Evolutionary conservation across 2,888 invertebrate species (phyloP).

Genomic region (Agriopis aurantiaria): DNA sequence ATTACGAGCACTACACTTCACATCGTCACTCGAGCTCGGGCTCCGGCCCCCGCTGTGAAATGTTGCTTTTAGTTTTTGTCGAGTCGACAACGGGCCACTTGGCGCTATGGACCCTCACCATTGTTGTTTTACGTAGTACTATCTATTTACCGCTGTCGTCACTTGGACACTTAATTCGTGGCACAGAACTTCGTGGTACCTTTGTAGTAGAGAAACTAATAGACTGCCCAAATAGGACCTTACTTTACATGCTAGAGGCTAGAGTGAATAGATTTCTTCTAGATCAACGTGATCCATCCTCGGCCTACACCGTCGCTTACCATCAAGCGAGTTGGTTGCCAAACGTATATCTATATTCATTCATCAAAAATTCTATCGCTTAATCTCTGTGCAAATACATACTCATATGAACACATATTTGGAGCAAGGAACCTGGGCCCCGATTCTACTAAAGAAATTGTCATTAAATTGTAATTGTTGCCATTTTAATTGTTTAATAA

Average conservation of each 20-base stretch:
- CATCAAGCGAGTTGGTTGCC: no score
- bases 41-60: constrained; percentile 29
- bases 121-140: constrained; percentile 10
- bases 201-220: not conserved
- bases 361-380: constrained; percentile 9
- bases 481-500: no score
- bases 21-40: constrained; percentile 31
- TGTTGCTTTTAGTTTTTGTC: constrained; percentile 43
- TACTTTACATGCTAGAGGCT: not conserved
- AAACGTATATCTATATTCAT: no score
- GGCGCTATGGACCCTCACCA: not conserved
- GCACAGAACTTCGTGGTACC: not conserved
- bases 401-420: constrained; percentile 27
- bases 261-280: no score
- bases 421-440: constrained; percentile 24
- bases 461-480: no score
- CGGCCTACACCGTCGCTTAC: no score
- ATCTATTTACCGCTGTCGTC: constrained; percentile 17
- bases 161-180: constrained; percentile 7
- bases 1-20: constrained; percentile 52
- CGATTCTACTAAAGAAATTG: no score
- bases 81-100: constrained; percentile 29
- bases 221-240: not conserved
- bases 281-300: no score
- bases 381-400: constrained; percentile 14